A percentile compares a stretch with the other conserved stretches of the same genome.
Conservation (phyloP, 2,888 invertebrate genomes). For the Nemotelus pantherinus region DNA sequence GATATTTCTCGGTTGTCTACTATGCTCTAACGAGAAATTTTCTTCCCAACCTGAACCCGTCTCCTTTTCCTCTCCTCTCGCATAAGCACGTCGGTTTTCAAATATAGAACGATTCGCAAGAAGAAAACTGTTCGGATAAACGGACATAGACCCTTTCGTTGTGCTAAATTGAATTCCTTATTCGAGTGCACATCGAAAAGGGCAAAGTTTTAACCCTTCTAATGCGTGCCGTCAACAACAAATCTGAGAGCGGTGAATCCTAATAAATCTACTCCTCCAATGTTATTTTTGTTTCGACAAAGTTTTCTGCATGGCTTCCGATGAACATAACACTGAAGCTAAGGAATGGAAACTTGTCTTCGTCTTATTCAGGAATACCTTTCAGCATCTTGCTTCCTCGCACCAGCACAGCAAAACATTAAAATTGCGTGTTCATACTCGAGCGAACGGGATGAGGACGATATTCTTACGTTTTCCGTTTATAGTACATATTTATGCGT, state of each 20-base stretch:
- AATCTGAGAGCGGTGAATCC: background rate
- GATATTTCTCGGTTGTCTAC: constrained; percentile 9
- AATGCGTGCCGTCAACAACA: constrained; percentile 22
- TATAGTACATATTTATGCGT: background rate
- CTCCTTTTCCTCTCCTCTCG: background rate
- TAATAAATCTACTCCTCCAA: background rate
- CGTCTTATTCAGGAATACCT: no score
- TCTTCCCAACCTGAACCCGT: background rate
- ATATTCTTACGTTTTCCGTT: constrained; percentile 15
- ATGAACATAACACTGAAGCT: no score
- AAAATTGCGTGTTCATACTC: background rate
- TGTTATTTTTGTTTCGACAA: constrained; percentile 5
- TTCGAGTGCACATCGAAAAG: constrained; percentile 34
- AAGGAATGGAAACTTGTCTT: no score
- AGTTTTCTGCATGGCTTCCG: background rate
- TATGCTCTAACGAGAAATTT: background rate
- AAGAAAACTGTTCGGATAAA: constrained; percentile 17
- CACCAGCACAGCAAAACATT: no score
- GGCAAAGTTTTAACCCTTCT: constrained; percentile 40
- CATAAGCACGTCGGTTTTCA: background rate
- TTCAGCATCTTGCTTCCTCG: no score
- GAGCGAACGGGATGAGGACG: constrained; percentile 1
- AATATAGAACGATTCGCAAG: background rate
- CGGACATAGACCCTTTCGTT: constrained; percentile 28
- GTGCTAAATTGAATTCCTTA: constrained; percentile 40